Percentiles rank a stretch among this genome's conserved stretches.
phyloP scores from a whole-genome alignment of 35 echinoderm and acorn worm species.

The Anneissia japonica region DNA sequence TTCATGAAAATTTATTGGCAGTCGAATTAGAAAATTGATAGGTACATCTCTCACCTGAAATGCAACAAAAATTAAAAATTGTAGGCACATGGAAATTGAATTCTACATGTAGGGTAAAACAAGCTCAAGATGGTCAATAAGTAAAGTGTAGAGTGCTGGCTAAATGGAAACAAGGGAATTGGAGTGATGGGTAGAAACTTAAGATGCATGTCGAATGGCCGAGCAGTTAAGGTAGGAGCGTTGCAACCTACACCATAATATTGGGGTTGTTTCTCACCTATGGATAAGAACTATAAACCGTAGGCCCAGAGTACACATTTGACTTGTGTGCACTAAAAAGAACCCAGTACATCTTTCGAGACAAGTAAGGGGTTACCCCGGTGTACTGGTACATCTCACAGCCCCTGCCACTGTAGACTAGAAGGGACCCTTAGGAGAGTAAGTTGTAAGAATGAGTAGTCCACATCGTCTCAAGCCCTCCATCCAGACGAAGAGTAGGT shows the following conservation, averaged over 20 bases:
- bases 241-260: neutral
- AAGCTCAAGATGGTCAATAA: neutral
- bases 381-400: too few relatives aligned
- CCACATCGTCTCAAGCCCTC: too few relatives aligned
- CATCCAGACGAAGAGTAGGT: too few relatives aligned
- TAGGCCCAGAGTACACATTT: too few relatives aligned
- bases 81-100: neutral
- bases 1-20: conserved; percentile 89
- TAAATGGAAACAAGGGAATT: neutral
- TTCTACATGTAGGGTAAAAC: neutral
- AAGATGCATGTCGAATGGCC: neutral
- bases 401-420: too few relatives aligned
- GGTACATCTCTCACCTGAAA: conserved; percentile 21
- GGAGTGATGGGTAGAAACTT: neutral
- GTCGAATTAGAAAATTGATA: conserved; percentile 80
- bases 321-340: too few relatives aligned
- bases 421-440: too few relatives aligned
- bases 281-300: neutral
- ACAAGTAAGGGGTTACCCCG: too few relatives aligned
- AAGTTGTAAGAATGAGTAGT: too few relatives aligned
- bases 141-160: conserved; percentile 15
- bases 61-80: neutral
- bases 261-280: neutral
- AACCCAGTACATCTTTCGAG: too few relatives aligned
- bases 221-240: too few relatives aligned